phyloP scores from a whole-genome alignment of 2,113 vertebrate species.

The Nycticebus coucang region DNA sequence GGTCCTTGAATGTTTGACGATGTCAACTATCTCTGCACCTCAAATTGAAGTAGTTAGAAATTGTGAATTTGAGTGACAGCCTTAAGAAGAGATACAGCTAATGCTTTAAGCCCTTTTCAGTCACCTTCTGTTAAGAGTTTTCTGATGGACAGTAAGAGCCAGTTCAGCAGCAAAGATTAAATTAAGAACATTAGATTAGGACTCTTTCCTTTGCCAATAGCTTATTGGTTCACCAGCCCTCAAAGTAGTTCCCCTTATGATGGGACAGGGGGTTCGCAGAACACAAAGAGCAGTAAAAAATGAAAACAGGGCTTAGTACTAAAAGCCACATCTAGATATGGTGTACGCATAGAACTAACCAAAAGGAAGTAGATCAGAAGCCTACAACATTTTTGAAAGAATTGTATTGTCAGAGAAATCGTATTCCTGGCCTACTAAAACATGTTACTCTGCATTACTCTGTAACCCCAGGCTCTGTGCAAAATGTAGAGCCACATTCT shows the following conservation, averaged over 20 bases:
- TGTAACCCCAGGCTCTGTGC: background rate
- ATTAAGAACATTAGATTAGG: background rate
- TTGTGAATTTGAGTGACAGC: background rate
- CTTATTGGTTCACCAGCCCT: background rate
- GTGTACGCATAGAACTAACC: background rate
- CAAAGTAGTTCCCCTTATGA: background rate
- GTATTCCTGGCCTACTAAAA: background rate
- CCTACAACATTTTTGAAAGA: background rate
- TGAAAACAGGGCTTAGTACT: background rate
- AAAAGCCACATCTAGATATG: background rate
- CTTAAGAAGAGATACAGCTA: background rate
- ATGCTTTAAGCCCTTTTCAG: background rate
- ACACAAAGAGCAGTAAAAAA: background rate
- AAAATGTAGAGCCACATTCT: background rate
- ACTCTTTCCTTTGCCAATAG: background rate
- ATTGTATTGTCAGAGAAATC: background rate
- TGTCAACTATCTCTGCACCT: background rate
- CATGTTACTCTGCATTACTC: background rate
- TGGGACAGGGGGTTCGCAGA: background rate
- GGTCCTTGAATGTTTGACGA: background rate
- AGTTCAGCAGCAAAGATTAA: background rate
- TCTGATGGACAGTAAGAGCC: background rate
- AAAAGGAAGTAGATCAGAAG: background rate
- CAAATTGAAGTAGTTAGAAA: background rate
- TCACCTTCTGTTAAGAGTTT: background rate